These are phyloP conservation scores for Boloria euphrosyne DNA, from an alignment of 2,888 invertebrate species.

Conservation along the genomic window DNA sequence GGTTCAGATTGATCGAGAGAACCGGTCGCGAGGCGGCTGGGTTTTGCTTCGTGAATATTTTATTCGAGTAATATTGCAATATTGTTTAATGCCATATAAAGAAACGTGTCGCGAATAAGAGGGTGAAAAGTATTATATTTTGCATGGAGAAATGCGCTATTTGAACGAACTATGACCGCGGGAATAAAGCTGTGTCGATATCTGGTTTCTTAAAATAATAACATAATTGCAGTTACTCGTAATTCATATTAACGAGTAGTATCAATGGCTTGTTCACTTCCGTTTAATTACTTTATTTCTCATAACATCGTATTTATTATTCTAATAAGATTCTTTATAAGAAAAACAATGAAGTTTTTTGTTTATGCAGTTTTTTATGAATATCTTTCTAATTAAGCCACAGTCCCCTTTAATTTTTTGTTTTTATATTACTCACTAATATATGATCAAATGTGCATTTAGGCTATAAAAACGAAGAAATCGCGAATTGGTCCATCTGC, in stretches of 20 bases:
- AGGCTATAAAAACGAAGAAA: conserved; percentile 1
- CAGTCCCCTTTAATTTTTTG: too few species aligned
- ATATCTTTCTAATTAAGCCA: too few species aligned
- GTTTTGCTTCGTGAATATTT: conserved; percentile 39
- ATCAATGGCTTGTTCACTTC: background rate
- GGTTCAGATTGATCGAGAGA: conserved; percentile 67
- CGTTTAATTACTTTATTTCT: background rate
- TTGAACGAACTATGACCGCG: conserved; percentile 10
- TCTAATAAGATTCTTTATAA: too few species aligned
- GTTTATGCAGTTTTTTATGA: too few species aligned
- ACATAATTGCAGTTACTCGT: background rate
- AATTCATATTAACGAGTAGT: conserved; percentile 3
- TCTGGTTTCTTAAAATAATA: conserved; percentile 7
- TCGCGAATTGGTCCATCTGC: conserved; percentile 15
- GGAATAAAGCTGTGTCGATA: conserved; percentile 14
- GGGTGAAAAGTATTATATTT: conserved; percentile 13
- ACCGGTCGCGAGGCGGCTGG: conserved; percentile 62
- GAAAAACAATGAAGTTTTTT: too few species aligned
- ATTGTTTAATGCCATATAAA: conserved; percentile 21
- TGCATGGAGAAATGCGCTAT: conserved; percentile 21
- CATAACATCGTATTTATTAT: too few species aligned
- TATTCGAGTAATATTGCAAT: conserved; percentile 25
- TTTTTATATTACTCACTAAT: background rate
- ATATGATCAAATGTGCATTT: background rate
- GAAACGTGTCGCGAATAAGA: conserved; percentile 18